A percentile compares a stretch with the other conserved stretches of the same genome.
Conservation (phyloP, 2,888 invertebrate species). For the Argynnis bischoffii region DNA sequence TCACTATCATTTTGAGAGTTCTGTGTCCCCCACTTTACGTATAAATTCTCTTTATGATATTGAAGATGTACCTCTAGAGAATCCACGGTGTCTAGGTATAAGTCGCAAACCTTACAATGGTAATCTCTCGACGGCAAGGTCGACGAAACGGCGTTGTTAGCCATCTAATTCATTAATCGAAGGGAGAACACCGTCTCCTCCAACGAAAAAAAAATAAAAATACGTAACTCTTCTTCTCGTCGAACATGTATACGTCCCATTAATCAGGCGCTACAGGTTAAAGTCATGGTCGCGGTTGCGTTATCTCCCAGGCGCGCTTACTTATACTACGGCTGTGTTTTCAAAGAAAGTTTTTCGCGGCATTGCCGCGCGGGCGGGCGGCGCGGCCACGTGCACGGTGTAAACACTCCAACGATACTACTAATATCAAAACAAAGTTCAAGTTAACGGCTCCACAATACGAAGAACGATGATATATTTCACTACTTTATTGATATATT, state of each 20-base stretch:
- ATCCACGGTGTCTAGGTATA: constrained; percentile 88
- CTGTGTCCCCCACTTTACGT: constrained; percentile 87
- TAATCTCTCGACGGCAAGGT: constrained; percentile 83
- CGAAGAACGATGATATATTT: constrained; percentile 16
- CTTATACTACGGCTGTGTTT: constrained; percentile 69
- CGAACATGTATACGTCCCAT: constrained; percentile 71
- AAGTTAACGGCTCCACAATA: constrained; percentile 36
- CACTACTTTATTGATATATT: constrained; percentile 44
- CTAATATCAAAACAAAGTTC: constrained; percentile 42
- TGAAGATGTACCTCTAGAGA: constrained; percentile 90
- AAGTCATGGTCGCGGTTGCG: constrained; percentile 64
- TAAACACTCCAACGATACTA: constrained; percentile 61
- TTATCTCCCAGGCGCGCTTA: constrained; percentile 57
- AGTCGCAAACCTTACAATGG: constrained; percentile 89
- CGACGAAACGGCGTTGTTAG: constrained; percentile 80
- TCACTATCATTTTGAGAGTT: constrained; percentile 83
- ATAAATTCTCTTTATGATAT: constrained; percentile 89
- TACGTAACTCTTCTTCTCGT: constrained; percentile 66
- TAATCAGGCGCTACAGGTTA: constrained; percentile 72
- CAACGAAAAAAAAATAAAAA: constrained; percentile 80
- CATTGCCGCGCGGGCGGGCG: constrained; percentile 71
- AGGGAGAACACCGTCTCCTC: constrained; percentile 76
- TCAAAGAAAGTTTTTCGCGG: constrained; percentile 79
- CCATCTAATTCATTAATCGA: constrained; percentile 80
- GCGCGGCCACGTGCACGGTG: constrained; percentile 73